These are phyloP conservation scores for Crematogaster levior DNA, from an alignment of 2,888 invertebrate species.

Conservation along the genomic window DNA sequence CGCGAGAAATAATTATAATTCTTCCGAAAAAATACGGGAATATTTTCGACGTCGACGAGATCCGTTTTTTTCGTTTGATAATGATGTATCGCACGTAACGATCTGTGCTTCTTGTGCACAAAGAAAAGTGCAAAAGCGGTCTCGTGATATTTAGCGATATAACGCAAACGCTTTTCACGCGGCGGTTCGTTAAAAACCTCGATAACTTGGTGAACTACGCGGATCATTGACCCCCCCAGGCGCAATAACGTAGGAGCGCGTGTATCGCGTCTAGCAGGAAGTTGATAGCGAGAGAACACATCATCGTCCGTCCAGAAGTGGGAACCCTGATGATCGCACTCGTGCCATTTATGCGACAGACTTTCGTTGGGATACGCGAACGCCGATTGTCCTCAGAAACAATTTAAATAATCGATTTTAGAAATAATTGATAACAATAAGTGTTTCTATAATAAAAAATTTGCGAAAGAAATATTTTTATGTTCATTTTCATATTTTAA, in stretches of 20 bases:
- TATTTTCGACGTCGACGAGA: neutral
- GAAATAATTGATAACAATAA: constrained; percentile 1
- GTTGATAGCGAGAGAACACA: constrained; percentile 71
- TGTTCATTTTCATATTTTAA: neutral
- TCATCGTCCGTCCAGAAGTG: constrained; percentile 65
- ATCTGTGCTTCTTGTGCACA: neutral
- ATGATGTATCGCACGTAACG: neutral
- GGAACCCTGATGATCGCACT: neutral
- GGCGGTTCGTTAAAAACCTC: constrained; percentile 49
- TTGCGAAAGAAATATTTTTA: neutral
- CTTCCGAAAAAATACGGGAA: neutral
- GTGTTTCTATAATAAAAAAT: neutral
- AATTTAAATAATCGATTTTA: neutral
- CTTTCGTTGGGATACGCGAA: neutral
- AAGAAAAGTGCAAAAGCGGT: neutral
- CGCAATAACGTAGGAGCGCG: constrained; percentile 64
- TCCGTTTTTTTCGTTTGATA: neutral
- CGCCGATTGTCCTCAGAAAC: neutral
- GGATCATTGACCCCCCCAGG: constrained; percentile 70
- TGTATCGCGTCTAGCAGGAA: constrained; percentile 75
- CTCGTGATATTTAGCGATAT: constrained; percentile 1
- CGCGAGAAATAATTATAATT: constrained; percentile 3
- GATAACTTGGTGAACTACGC: constrained; percentile 61
- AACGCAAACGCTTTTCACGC: constrained; percentile 30
- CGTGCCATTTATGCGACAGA: neutral